Evolutionary conservation across 64 coral and sea anemone genomes (phyloP).

Genomic region (Pachyseris speciosa): DNA sequence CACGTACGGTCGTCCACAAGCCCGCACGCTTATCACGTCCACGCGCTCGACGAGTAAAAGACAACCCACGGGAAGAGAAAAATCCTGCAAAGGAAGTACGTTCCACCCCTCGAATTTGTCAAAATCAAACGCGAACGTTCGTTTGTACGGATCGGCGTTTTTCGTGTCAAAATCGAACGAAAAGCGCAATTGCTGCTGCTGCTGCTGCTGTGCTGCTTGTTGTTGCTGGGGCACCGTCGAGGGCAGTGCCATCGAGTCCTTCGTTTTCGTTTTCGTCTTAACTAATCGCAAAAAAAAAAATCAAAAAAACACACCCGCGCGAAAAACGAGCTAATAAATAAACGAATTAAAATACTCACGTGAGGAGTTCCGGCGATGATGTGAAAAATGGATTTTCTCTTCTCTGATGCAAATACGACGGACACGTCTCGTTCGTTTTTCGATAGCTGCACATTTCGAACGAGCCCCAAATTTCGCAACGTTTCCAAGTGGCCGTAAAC

Average conservation of each 20-base stretch:
- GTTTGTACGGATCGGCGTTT: background rate
- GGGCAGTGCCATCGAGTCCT: too few relatives aligned
- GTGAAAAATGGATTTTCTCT: constrained; percentile 7
- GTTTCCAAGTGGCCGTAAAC: background rate
- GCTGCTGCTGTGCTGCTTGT: background rate
- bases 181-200: background rate
- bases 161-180: background rate
- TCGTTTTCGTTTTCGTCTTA: background rate
- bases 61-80: background rate
- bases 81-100: background rate
- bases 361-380: background rate
- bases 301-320: background rate
- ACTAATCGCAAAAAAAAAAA: background rate
- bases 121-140: background rate
- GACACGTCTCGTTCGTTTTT: background rate
- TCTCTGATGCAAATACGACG: background rate
- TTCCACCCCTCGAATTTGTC: background rate
- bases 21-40: background rate
- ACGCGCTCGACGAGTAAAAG: background rate
- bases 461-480: background rate
- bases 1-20: background rate
- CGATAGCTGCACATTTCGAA: background rate
- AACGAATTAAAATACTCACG: background rate
- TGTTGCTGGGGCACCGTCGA: background rate
- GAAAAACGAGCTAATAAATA: background rate